Evolutionary conservation across 1,140 invertebrate species (phyloP), one percentile per base, ranked within the genome.

Genomic region (Proales similis): DNA sequence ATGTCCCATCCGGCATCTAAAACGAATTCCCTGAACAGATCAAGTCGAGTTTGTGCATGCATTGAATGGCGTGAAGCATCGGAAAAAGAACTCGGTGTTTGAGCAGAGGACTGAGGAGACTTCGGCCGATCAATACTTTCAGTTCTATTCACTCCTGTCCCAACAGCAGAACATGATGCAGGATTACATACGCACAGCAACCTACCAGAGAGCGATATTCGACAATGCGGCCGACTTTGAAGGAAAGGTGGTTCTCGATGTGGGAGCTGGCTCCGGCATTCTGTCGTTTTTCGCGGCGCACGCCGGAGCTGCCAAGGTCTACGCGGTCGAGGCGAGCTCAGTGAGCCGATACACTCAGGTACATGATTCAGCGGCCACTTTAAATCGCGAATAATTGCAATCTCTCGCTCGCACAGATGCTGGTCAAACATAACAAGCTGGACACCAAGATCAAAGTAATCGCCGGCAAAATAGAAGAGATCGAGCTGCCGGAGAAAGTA

Each of bases 141-240:
- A 82, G 76, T 97, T 97, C 78, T 97, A 98, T 78, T 91, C 93
- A 53, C 97, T 95, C 78, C 78, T 99, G 53, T 95, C 90, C 45
- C 94, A 99, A 74, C 94, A 99, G 76, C 94, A 99, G 78, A 99
- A 99, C 71, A 98, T 99, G 94, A 90, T 98, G 87, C 81, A 83
- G 79, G 94, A 98, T 77, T 98, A 94, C 73, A 90, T 98, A 45
- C 80, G 94, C 66, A 99, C 94, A 22, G 90, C 90, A 68, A 97
- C 94, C 46, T 99, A 99, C 77, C 93, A 98, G 74, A 82, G 88
- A 69, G 92, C 94, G 45, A 95, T 99, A 75, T 78, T 95, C 14
- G 84, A 86, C 39, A 99, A 98, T 77, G 78, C 87, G 24, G 81
- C 84, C 61, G 94, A 98, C 74, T 98, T 99, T 73, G 82, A 85